Percentiles rank a stretch among this genome's conserved stretches.
phyloP scores from a whole-genome alignment of 2,797 vertebrate genomes.

The Chaetophractus vellerosus region DNA sequence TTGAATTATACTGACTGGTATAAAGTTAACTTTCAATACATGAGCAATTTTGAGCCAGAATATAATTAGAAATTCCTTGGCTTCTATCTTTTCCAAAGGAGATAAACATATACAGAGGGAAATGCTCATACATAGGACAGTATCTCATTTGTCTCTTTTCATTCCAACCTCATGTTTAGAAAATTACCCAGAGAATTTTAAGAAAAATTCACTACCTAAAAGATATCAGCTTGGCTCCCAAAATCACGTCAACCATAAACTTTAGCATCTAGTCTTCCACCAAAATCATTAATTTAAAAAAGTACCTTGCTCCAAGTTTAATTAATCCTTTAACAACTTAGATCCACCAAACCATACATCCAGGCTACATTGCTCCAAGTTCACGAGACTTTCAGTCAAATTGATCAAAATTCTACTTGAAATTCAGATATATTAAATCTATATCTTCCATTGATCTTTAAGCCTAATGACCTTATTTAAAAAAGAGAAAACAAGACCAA shows the following conservation, averaged over 20 bases:
- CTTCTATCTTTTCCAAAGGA: slow-evolving; percentile 60
- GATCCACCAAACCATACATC: not conserved
- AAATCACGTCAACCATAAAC: slow-evolving; percentile 43
- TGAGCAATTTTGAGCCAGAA: slow-evolving; percentile 57
- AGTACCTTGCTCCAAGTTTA: not conserved
- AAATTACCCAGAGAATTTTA: slow-evolving; percentile 64
- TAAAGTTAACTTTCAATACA: slow-evolving; percentile 63
- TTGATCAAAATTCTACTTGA: not conserved
- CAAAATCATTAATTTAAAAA: slow-evolving; percentile 35
- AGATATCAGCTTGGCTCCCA: slow-evolving; percentile 51
- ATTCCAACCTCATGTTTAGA: slow-evolving; percentile 58
- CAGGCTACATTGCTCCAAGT: not conserved
- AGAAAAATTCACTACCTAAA: slow-evolving; percentile 50
- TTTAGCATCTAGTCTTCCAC: slow-evolving; percentile 40
- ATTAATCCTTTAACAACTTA: slow-evolving; percentile 39
- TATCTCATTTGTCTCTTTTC: slow-evolving; percentile 50
- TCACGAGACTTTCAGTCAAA: not conserved
- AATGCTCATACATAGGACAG: slow-evolving; percentile 15
- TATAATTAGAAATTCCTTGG: slow-evolving; percentile 62
- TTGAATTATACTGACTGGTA: slow-evolving; percentile 8
- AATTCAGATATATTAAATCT: slow-evolving; percentile 51
- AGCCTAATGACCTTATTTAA: not conserved
- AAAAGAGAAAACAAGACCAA: slow-evolving; percentile 42
- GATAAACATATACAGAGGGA: slow-evolving; percentile 58
- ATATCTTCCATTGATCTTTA: not conserved